Conservation (phyloP, 1,140 invertebrate genomes). For the Aphis gossypii region DNA sequence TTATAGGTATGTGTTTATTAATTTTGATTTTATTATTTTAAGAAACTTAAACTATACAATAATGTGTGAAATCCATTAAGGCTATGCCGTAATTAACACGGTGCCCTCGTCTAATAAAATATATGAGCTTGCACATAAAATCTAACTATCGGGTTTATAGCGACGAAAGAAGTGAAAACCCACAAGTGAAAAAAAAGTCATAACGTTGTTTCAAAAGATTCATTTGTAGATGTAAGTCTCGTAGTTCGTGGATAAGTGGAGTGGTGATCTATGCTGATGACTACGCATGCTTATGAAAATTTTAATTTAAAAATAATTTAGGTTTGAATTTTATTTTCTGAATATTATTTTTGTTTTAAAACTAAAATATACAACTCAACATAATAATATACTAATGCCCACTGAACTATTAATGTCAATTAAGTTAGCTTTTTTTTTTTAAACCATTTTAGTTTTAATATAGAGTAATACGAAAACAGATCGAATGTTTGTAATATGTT, state of each 20-base stretch:
- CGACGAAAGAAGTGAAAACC: not conserved
- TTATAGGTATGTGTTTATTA: not conserved
- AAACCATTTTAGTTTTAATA: not conserved
- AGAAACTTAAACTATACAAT: not conserved
- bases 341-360: not conserved
- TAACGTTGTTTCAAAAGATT: not conserved
- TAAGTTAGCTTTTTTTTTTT: not conserved
- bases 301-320: not conserved
- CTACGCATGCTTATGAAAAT: not conserved
- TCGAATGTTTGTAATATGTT: accelerated
- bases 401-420: too few species aligned
- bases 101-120: not conserved
- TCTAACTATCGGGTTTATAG: not conserved
- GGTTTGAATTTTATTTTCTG: not conserved
- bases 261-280: not conserved
- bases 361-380: not conserved
- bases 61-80: not conserved
- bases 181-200: not conserved
- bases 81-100: not conserved
- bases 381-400: not conserved
- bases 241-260: too few species aligned
- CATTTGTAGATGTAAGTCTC: not conserved
- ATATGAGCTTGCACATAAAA: not conserved
- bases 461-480: not conserved
- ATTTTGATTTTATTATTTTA: not conserved